phyloP scores from a whole-genome alignment of 2,888 invertebrate species.

The Petrolisthes manimaculis region DNA sequence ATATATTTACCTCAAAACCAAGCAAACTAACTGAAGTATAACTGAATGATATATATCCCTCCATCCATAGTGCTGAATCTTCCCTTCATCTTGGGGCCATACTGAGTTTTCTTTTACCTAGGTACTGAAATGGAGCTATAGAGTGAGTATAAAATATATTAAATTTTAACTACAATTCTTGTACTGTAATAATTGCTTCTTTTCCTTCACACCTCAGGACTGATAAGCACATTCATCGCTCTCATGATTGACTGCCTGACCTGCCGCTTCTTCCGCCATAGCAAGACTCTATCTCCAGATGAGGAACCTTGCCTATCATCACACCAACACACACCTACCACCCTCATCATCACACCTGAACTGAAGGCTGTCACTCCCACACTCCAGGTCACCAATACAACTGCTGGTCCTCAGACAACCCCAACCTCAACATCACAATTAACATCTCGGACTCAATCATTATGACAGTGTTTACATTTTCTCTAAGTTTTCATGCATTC shows the following conservation, averaged over 20 bases:
- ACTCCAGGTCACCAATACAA: not conserved
- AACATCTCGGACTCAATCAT: not conserved
- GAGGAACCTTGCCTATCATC: not conserved
- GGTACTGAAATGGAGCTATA: not conserved
- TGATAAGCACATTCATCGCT: conserved; percentile 40
- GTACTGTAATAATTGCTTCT: not conserved
- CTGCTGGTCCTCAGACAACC: not conserved
- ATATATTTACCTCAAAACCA: too few relatives aligned
- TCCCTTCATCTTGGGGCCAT: too few relatives aligned
- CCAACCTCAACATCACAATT: not conserved
- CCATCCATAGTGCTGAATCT: too few relatives aligned
- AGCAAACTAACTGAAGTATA: too few relatives aligned
- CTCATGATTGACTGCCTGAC: conserved; percentile 42
- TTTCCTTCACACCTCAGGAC: conserved; percentile 25
- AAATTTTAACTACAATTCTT: not conserved
- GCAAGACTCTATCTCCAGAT: not conserved
- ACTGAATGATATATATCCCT: too few relatives aligned
- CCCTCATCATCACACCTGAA: not conserved
- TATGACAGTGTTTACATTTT: conserved; percentile 5
- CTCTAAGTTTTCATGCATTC: conserved; percentile 1
- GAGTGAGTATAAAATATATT: not conserved
- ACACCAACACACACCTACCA: not conserved
- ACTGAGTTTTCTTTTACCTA: too few relatives aligned
- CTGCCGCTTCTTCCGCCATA: conserved; percentile 41
- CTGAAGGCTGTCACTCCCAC: not conserved